Conservation (phyloP, 2,888 invertebrate species). For the Sarcophaga variegata region DNA sequence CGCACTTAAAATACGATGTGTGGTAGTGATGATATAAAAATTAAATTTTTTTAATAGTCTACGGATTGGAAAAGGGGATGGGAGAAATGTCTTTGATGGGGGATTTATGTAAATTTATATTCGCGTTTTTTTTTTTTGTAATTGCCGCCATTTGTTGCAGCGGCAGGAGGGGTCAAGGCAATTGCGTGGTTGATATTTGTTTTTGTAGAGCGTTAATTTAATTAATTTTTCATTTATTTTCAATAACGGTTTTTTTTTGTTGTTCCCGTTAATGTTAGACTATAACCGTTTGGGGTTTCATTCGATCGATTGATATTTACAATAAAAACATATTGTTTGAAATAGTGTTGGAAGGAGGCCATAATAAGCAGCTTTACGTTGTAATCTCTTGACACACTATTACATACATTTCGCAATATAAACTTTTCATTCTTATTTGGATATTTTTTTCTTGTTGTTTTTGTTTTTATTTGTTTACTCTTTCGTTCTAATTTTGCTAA, state of each 20-base stretch:
- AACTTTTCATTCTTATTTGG: not conserved
- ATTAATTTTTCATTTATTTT: slow-evolving; percentile 82
- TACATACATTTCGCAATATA: slow-evolving; percentile 26
- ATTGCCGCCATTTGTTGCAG: slow-evolving; percentile 44
- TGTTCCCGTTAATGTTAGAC: no score
- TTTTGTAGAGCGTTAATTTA: slow-evolving; percentile 78
- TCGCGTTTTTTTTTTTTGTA: not conserved
- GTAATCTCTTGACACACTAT: slow-evolving; percentile 48
- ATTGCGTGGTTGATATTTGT: slow-evolving; percentile 71
- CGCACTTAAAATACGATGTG: not conserved
- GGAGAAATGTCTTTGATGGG: not conserved
- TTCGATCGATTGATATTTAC: slow-evolving; percentile 33
- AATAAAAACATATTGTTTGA: not conserved
- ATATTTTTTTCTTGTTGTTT: not conserved
- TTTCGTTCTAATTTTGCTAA: no score
- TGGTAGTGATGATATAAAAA: slow-evolving; percentile 16
- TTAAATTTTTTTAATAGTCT: slow-evolving; percentile 15
- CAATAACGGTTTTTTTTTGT: slow-evolving; percentile 75
- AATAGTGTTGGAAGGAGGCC: slow-evolving; percentile 42
- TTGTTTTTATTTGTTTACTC: slow-evolving; percentile 8
- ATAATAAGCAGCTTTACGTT: slow-evolving; percentile 59
- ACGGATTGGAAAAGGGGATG: not conserved
- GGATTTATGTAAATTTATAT: not conserved
- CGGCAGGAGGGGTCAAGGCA: slow-evolving; percentile 56
- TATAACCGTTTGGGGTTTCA: slow-evolving; percentile 68